phyloP scores from a whole-genome alignment of 2,113 vertebrate species.

The Australoheros scitulus region DNA sequence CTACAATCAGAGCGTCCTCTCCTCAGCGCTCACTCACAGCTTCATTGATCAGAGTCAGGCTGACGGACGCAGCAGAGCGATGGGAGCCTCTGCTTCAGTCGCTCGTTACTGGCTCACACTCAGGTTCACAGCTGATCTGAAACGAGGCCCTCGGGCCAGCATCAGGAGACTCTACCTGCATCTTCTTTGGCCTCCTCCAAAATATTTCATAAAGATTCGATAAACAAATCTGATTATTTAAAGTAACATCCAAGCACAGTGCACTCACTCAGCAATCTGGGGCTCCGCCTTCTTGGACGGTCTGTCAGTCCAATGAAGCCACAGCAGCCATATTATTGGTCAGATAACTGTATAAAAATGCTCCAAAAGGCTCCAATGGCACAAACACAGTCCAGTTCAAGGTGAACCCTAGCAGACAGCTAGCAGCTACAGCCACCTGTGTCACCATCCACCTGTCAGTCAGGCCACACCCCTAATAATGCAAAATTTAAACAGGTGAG shows the following conservation, averaged over 20 bases:
- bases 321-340: background rate
- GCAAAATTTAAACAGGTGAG: background rate
- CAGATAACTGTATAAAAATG: too few species aligned
- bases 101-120: background rate
- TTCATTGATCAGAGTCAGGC: background rate
- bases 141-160: too few species aligned
- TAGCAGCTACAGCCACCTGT: background rate
- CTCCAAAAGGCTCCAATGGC: background rate
- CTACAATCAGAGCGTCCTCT: background rate
- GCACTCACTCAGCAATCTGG: too few species aligned
- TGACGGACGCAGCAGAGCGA: too few species aligned
- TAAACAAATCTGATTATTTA: too few species aligned
- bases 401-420: too few species aligned
- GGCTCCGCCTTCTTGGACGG: too few species aligned
- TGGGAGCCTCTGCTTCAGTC: too few species aligned
- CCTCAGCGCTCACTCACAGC: background rate
- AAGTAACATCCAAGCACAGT: too few species aligned
- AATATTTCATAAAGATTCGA: background rate
- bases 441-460: background rate
- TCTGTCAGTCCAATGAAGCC: too few species aligned
- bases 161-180: background rate
- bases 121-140: too few species aligned
- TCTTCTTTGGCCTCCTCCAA: too few species aligned
- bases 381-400: background rate
- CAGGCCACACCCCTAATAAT: background rate